phyloP scores from a whole-genome alignment of 1,140 invertebrate genomes.

The Daktulosphaira vitifoliae region DNA sequence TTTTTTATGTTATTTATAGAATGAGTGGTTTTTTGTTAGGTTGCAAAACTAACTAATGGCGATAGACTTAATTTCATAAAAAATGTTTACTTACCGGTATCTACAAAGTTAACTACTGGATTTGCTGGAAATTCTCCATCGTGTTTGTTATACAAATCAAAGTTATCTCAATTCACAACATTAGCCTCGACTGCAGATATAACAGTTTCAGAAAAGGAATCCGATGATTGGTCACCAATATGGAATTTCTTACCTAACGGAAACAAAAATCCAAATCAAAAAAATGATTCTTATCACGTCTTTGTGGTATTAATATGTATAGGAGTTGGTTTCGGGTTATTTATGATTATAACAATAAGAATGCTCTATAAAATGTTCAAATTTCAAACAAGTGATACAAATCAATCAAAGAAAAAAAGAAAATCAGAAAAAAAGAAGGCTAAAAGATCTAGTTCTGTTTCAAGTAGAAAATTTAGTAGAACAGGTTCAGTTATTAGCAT shows the following conservation, averaged over 20 bases:
- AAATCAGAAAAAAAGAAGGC: neutral
- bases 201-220: neutral
- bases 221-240: conserved; percentile 17
- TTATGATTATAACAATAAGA: conserved; percentile 5
- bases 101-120: neutral
- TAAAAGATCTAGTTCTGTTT: neutral
- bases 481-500: conserved; percentile 9
- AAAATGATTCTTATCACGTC: neutral
- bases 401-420: neutral
- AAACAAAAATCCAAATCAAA: neutral
- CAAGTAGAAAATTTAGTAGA: neutral
- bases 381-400: neutral
- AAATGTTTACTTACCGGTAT: conserved; percentile 4
- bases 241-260: conserved; percentile 7
- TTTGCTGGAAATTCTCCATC: neutral
- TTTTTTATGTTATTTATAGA: too few relatives aligned
- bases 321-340: conserved; percentile 8
- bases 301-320: neutral
- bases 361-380: conserved; percentile 13
- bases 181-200: neutral
- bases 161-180: neutral
- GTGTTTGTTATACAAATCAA: neutral
- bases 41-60: neutral
- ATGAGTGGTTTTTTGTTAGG: neutral
- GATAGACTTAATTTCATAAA: conserved; percentile 11